Evolutionary conservation across 2,797 vertebrate species (phyloP), one percentile per base, ranked within the genome.

Genomic region (Alosa sapidissima): DNA sequence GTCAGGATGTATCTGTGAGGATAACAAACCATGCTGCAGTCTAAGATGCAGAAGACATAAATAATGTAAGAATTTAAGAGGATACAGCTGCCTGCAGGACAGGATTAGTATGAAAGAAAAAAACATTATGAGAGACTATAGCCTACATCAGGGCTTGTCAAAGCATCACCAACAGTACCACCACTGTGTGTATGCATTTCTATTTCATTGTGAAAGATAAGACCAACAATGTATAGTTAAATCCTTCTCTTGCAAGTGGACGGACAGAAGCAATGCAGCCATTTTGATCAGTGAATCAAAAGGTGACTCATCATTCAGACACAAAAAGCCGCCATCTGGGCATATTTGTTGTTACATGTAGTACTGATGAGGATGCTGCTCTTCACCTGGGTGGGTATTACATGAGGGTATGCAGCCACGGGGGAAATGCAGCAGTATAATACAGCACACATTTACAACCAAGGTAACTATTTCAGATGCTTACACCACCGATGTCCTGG

Each of bases 251-350:
- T 41, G 10, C 4, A 75, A 16, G 13, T 16, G 36, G 0, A 75
- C n/a, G 24, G 58, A 55, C 2, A 62, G 24, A 21, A 45, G 5
- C 13, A 36, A 45, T 3, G 36, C 33, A 75, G 68, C 36, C 68
- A 75, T 75, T 75, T 75, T 75, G 68, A 75, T 41, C 13, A 45
- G 68, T 41, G 84, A 89, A 87, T 89, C 88, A 87, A 82, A 89
- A 45, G 85, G 86, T 85, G 81, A 82, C 78, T 85, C 55, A 90
- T 90, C 92, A 94, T 91, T 92, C 92, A 90, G 90, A 91, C 87
- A 86, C 90, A 91, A 89, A 93, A 92, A 90, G 87, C 16, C 55
- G 93, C 94, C 94, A 95, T 95, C 94, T 95, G 94, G 75, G 94
- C 90, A 91, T 94, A 90, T 91, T 90, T 88, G 88, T 90, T 89